phyloP scores from a whole-genome alignment of 2,797 vertebrate species.

The Hypotaenidia philippensis region DNA sequence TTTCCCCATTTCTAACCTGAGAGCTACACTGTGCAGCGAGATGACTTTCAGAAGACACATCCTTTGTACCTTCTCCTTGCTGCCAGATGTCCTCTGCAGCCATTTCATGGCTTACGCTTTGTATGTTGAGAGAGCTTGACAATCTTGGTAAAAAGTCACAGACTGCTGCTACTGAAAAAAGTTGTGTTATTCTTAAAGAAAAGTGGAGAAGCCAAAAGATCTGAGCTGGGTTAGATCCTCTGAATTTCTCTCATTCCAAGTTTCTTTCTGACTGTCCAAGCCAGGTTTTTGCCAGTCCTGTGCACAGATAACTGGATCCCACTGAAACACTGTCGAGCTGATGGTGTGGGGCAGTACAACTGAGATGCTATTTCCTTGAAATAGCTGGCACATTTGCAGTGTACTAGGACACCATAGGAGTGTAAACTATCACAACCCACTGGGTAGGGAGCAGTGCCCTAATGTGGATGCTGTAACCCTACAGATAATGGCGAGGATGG shows the following conservation, averaged over 20 bases:
- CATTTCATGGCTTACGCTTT: background rate
- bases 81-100: constrained; percentile 47
- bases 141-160: background rate
- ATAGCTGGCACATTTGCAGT: background rate
- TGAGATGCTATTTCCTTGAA: background rate
- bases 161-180: background rate
- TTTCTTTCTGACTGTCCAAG: background rate
- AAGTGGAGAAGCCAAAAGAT: background rate
- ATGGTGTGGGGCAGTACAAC: background rate
- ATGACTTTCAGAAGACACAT: background rate
- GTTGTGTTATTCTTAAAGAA: background rate
- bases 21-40: background rate
- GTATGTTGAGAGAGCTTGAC: background rate
- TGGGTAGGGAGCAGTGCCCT: background rate
- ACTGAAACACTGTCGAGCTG: background rate
- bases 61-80: constrained; percentile 10
- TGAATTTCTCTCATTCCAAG: background rate
- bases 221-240: background rate
- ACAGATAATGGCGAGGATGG: background rate
- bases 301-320: background rate
- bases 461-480: background rate
- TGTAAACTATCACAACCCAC: background rate
- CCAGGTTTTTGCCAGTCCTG: background rate
- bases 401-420: background rate
- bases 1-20: background rate